Percentiles rank a stretch among this genome's conserved stretches.
phyloP scores from a whole-genome alignment of 2,113 vertebrate genomes.

The Tympanuchus pallidicinctus region DNA sequence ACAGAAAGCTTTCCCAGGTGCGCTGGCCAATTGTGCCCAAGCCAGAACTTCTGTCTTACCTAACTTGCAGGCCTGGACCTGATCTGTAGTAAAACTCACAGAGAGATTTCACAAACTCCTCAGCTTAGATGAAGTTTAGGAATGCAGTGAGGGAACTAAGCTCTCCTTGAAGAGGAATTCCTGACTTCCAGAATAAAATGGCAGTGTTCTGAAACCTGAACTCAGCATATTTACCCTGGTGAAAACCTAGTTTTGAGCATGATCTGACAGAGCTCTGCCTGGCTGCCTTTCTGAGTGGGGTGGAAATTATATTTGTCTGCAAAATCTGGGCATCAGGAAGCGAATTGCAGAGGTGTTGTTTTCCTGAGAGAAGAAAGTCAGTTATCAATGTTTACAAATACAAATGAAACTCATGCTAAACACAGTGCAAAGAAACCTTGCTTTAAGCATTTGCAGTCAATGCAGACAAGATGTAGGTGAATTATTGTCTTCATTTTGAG shows the following conservation, averaged over 20 bases:
- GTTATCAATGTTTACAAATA: background rate
- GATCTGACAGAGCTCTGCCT: constrained; percentile 9
- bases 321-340: background rate
- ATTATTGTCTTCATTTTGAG: background rate
- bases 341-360: background rate
- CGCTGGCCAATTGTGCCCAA: background rate
- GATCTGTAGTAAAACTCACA: constrained; percentile 3
- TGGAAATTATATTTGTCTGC: background rate
- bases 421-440: background rate
- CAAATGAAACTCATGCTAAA: background rate
- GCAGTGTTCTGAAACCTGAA: background rate
- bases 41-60: constrained; percentile 39
- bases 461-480: background rate
- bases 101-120: background rate
- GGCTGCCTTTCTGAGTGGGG: background rate
- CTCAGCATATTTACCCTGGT: background rate
- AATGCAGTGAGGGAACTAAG: background rate
- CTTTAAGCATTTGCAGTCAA: background rate
- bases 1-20: background rate
- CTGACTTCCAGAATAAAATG: background rate
- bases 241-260: constrained; percentile 5
- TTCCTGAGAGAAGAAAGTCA: background rate
- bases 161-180: background rate
- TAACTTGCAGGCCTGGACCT: constrained; percentile 6
- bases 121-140: background rate